Base-by-base conservation (phyloP, 2,797 vertebrate species). In the Gymnoscopelus braueri region DNA sequence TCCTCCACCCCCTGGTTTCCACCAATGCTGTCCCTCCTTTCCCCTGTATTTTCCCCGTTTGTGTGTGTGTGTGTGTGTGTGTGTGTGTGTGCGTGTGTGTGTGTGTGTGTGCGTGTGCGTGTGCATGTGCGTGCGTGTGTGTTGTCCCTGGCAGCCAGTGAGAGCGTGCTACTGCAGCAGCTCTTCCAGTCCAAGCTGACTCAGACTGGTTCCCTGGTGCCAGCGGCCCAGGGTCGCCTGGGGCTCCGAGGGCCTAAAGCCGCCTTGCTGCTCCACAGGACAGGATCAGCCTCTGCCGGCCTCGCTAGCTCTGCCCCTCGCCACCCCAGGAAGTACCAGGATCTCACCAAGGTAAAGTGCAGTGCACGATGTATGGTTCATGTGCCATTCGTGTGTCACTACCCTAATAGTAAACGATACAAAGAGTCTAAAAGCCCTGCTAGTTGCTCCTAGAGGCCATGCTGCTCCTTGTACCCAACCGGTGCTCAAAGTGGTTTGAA, bases 161-260 rank as follows among this genome's bases (percentile, higher is more conserved):
- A 98, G 91, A 97, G 95, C 39, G 92, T 98, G 63, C 91, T 98
- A 80, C 89, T 99, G 88, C 95, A 93, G 89, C 97, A 97, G 57
- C 90, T 98, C 91, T 99, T 99, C 91, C 96, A 96, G 91, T 94
- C 95, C 80, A 98, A 97, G 87, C 87, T 98, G 92, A 97, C 96
- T 75, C 96, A 95, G 75, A 98, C 96, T 3, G 97, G 97, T 78
- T 97, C 96, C 52, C 93, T 98, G 85, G 73, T 97, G 75, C 94
- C 95, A 72, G 92, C 93, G 79, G 78, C 75, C 6, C 94, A 91
- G 67, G 91, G 94, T 75, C 91, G 90, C 56, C 81, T 94, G 55
- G 95, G 95, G 78, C 90, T 95, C 52, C 92, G 89, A 79, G 95
- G 95, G 47, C 92, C 94, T 71, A 97, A 95, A 92, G 90, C 94